Evolutionary conservation across 2,113 vertebrate genomes (phyloP), one percentile per base, ranked within the genome.

Genomic region (Apodemus sylvaticus): DNA sequence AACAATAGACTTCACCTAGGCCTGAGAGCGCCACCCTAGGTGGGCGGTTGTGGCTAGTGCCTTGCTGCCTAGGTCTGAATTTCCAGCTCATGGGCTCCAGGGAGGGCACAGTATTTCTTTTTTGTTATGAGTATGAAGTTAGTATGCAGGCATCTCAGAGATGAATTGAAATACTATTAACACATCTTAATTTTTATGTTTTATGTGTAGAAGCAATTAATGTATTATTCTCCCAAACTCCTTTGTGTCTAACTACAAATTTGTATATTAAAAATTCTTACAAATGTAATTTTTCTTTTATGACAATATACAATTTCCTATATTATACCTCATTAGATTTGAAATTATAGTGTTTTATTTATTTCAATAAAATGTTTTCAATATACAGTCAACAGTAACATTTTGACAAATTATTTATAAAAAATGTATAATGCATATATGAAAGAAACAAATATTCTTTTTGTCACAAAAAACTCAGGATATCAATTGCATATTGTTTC

Each of bases 291-390:
- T 62, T 78, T 39, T 31, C 7, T 13, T 79, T 7, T 42, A 1
- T 45, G 58, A 87, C 20, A 88, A 29, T 36, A 77, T 22, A 31
- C 22, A 83, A 71, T 91, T 90, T 10, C 2, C 0, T 9, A 82
- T 70, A 77, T 53, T 1, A 76, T 60, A 34, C 86, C 73, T 94
- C 70, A 79, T 74, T 95, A 29, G 79, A 90, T 94, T 66, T 71
- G 3, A 89, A 91, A 58, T 83, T 53, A n/a, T 53, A 39, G n/a
- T 66, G 48, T 81, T 60, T 66, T 17, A 71, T 60, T 90, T 86
- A 39, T 53, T 64, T 53, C 71, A 77, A 36, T 68, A 89, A 73
- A 66, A 31, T 74, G 29, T 76, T 89, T 73, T 89, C 0, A 92
- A n/a, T n/a, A n/a, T n/a, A n/a, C n/a, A n/a, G n/a, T n/a, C n/a